These are phyloP conservation scores for Tetramorium parvispinum DNA, from an alignment of 1,140 invertebrate genomes.

Conservation along the genomic window DNA sequence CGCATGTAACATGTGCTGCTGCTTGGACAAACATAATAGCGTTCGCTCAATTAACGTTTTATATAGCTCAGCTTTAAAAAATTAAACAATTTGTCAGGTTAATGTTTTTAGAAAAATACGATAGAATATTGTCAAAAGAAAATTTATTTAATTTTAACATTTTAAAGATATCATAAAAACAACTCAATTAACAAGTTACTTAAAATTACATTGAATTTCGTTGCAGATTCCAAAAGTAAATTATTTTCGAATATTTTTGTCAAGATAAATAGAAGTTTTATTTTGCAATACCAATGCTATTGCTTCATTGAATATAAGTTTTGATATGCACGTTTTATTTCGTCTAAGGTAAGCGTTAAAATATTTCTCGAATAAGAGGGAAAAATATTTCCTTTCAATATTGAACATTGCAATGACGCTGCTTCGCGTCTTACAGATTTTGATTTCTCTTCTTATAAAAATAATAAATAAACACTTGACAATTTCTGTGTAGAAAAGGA, in stretches of 20 bases:
- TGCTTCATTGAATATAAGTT: not conserved
- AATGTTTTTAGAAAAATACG: not conserved
- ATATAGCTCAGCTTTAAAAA: not conserved
- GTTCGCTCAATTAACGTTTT: not conserved
- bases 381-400: not conserved
- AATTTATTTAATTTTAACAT: slow-evolving; percentile 18
- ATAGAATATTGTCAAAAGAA: not conserved
- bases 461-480: not conserved
- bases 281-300: not conserved
- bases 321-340: not conserved
- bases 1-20: not conserved
- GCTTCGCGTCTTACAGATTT: not conserved
- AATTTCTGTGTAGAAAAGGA: not conserved
- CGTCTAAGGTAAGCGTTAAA: not conserved
- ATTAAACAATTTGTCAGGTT: not conserved
- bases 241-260: not conserved
- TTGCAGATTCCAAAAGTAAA: not conserved
- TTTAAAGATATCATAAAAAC: not conserved
- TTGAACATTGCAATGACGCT: not conserved
- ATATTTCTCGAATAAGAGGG: not conserved
- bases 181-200: slow-evolving; percentile 19
- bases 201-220: slow-evolving; percentile 31
- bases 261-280: not conserved
- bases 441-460: slow-evolving; percentile 2
- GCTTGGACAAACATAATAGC: not conserved